Base-by-base conservation (phyloP, 2,888 invertebrate genomes). In the Ormia ochracea region DNA sequence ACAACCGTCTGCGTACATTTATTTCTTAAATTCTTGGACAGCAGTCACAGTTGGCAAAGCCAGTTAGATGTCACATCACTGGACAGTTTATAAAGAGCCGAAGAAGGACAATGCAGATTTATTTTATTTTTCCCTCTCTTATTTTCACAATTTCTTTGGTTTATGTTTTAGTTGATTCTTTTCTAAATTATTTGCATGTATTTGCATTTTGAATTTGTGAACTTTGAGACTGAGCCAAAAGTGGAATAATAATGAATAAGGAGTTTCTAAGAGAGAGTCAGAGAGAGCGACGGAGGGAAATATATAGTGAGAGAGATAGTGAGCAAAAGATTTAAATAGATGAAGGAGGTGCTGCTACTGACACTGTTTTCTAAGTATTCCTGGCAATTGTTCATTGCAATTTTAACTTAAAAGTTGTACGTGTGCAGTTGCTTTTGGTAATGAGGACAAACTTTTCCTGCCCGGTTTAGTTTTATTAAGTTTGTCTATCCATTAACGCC, bases 401-500 rank as follows among this genome's bases (percentile, higher is more conserved):
- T 50, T 68, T 45, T 43, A 23, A 45, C 43, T 54, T n/a, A 4
- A 31, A n/a, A 52, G 59, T 52, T 48, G 70, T 61, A n/a, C n/a
- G n/a, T n/a, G n/a, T n/a, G n/a, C n/a, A 14, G 41, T 54, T 61
- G 54, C 63, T 63, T 70, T 66, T 61, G 23, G 59, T 72, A 80
- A 76, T 76, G 75, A 76, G 72, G 76, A 76, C 80, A 80, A 80
- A 80, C 72, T 80, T 80, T 80, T 76, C 59, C 63, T 68, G 75
- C 61, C 54, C 80, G 66, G 74, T 66, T 65, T 48, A 72, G 52
- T 76, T 76, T 75, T 68, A 80, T 76, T 80, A 80, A 80, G 80
- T 80, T 80, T 76, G 80, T 80, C 80, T 72, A 80, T 80, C 80
- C 80, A 80, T 80, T 80, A 80, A 80, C 80, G 80, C 80, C 80